Percentiles rank a stretch among this genome's conserved stretches.
These are phyloP conservation scores for Quadriops clusia DNA, from an alignment of 2,888 invertebrate genomes.

Conservation along the genomic window DNA sequence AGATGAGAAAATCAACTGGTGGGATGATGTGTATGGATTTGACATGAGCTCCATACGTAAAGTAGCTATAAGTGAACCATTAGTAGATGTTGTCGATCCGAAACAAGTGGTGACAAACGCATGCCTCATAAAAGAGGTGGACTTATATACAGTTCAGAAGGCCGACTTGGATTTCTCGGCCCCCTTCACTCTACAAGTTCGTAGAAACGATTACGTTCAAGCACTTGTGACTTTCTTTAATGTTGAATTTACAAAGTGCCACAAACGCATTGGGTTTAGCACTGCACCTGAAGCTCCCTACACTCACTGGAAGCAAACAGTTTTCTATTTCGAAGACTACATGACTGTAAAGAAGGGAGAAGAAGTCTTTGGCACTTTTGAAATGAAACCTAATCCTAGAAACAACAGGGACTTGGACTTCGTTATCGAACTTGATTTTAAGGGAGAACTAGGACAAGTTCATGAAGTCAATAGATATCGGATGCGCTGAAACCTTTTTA, in stretches of 20 bases:
- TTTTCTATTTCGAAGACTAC: slow-evolving; percentile 95
- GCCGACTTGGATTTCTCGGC: slow-evolving; percentile 86
- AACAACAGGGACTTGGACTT: slow-evolving; percentile 98
- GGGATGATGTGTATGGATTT: slow-evolving; percentile 99
- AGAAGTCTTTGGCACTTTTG: slow-evolving; percentile 82
- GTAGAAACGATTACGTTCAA: slow-evolving; percentile 92
- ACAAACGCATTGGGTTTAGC: slow-evolving; percentile 95
- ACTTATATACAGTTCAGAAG: slow-evolving; percentile 94
- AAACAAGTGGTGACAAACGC: slow-evolving; percentile 97
- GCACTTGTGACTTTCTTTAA: slow-evolving; percentile 98
- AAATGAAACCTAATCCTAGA: slow-evolving; percentile 89
- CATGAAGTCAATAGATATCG: slow-evolving; percentile 78
- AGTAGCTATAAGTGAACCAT: slow-evolving; percentile 94
- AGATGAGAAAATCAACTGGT: slow-evolving; percentile 99
- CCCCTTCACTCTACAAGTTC: slow-evolving; percentile 65
- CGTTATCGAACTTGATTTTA: slow-evolving; percentile 82
- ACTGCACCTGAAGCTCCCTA: slow-evolving; percentile 96
- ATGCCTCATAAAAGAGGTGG: slow-evolving; percentile 91
- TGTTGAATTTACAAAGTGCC: slow-evolving; percentile 98
- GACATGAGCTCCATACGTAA: slow-evolving; percentile 98
- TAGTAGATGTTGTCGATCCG: slow-evolving; percentile 97
- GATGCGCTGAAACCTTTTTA: slow-evolving; percentile 60
- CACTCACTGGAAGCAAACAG: slow-evolving; percentile 98
- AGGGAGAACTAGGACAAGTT: slow-evolving; percentile 76
- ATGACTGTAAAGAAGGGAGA: slow-evolving; percentile 95